These are phyloP conservation scores for Eospalax fontanierii DNA, from an alignment of 2,797 vertebrate species.

Conservation along the genomic window DNA sequence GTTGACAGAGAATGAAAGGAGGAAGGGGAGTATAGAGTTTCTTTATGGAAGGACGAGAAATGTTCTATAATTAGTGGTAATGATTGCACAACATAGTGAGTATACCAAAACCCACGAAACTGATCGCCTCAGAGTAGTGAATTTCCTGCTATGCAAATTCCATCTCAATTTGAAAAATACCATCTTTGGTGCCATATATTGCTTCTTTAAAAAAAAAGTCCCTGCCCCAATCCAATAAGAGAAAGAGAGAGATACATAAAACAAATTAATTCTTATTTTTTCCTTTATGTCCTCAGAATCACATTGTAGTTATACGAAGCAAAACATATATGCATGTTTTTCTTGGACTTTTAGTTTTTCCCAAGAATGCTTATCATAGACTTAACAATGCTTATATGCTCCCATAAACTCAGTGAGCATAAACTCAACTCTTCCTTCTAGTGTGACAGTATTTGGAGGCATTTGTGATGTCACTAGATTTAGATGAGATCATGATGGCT, in stretches of 20 bases:
- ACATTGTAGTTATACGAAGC: neutral
- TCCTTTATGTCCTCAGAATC: neutral
- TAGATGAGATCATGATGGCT: neutral
- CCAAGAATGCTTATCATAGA: neutral
- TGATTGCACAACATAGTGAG: neutral
- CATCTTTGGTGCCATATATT: neutral
- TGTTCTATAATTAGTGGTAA: constrained; percentile 32
- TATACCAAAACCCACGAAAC: neutral
- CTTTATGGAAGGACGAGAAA: constrained; percentile 11
- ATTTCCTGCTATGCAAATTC: constrained; percentile 15
- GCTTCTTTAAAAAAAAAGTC: neutral
- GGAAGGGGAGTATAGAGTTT: neutral
- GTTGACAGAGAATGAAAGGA: neutral
- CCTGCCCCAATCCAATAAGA: neutral
- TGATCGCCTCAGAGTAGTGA: neutral
- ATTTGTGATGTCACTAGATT: neutral
- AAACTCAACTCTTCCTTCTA: neutral
- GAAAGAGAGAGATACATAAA: neutral
- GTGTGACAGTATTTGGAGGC: neutral
- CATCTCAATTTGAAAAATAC: neutral
- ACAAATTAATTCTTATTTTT: constrained; percentile 26
- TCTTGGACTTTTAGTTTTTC: neutral
- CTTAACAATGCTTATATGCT: neutral
- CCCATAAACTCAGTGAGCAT: neutral
- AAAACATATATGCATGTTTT: neutral